A percentile compares a stretch with the other conserved stretches of the same genome.
phyloP scores from a whole-genome alignment of 1,140 invertebrate genomes.

The Drosophila lini region DNA sequence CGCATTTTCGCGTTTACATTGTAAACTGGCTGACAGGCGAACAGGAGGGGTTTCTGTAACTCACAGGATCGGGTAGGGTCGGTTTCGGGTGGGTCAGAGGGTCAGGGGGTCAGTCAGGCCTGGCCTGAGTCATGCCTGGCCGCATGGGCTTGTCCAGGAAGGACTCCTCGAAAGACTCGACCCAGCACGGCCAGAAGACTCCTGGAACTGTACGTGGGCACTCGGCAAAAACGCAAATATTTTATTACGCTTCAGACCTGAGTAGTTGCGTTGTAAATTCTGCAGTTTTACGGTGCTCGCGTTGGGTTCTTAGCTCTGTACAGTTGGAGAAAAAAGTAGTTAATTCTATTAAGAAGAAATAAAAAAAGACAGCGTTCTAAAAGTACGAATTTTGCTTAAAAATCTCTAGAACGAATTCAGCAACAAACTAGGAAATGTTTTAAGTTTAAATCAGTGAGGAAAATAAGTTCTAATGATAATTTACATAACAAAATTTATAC shows the following conservation, averaged over 20 bases:
- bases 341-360: not conserved
- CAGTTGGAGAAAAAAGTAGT: not conserved
- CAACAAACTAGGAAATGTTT: not conserved
- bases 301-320: slow-evolving; percentile 54
- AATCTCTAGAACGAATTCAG: not conserved
- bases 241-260: slow-evolving; percentile 83
- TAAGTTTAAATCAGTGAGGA: too few species aligned
- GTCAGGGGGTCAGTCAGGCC: slow-evolving; percentile 25
- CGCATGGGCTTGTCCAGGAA: slow-evolving; percentile 62
- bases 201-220: slow-evolving; percentile 50
- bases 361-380: not conserved
- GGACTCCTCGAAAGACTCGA: slow-evolving; percentile 31
- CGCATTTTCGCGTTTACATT: slow-evolving; percentile 81
- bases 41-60: not conserved
- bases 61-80: not conserved
- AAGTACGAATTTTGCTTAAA: too few species aligned
- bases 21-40: slow-evolving; percentile 78
- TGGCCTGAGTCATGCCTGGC: slow-evolving; percentile 72
- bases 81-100: not conserved
- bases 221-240: slow-evolving; percentile 80
- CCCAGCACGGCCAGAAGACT: slow-evolving; percentile 26
- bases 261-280: slow-evolving; percentile 83
- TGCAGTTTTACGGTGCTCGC: slow-evolving; percentile 78
- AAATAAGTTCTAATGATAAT: not conserved
- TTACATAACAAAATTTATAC: not conserved